A percentile compares a stretch with the other conserved stretches of the same genome.
phyloP scores from a whole-genome alignment of 2,113 vertebrate genomes.

The Myrmecobius fasciatus region DNA sequence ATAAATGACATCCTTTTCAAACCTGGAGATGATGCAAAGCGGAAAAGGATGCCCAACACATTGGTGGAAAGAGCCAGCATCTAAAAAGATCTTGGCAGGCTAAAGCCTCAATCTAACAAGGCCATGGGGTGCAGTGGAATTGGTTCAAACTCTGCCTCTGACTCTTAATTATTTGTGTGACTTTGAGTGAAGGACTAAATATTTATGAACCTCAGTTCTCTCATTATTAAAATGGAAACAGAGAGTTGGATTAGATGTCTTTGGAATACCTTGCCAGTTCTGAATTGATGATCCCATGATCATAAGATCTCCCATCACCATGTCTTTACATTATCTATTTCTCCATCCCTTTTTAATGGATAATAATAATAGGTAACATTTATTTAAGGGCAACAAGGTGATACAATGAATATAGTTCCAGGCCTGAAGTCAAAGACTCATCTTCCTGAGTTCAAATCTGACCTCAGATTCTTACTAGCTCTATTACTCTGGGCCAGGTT shows the following conservation, averaged over 20 bases:
- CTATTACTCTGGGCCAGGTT: too few relatives aligned
- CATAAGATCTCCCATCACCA: too few relatives aligned
- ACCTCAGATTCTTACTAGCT: background rate
- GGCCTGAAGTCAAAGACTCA: background rate
- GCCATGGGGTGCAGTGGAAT: background rate
- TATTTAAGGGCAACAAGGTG: too few relatives aligned
- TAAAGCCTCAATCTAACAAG: background rate
- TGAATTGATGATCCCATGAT: too few relatives aligned
- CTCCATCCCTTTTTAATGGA: too few relatives aligned
- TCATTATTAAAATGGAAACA: background rate
- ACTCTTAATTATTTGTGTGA: background rate
- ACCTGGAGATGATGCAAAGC: background rate
- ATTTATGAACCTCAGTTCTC: background rate
- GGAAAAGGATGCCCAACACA: background rate
- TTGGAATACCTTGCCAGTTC: background rate
- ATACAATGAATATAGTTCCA: background rate
- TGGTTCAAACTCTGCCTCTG: background rate
- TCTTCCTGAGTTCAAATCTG: background rate
- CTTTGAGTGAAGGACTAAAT: background rate
- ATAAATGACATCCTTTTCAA: background rate
- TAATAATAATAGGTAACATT: too few relatives aligned
- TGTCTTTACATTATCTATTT: too few relatives aligned
- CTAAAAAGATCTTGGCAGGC: background rate
- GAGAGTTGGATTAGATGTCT: background rate
- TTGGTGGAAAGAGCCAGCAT: background rate